Evolutionary conservation across 2,113 vertebrate genomes (phyloP).

Genomic region (Smithornis capensis): DNA sequence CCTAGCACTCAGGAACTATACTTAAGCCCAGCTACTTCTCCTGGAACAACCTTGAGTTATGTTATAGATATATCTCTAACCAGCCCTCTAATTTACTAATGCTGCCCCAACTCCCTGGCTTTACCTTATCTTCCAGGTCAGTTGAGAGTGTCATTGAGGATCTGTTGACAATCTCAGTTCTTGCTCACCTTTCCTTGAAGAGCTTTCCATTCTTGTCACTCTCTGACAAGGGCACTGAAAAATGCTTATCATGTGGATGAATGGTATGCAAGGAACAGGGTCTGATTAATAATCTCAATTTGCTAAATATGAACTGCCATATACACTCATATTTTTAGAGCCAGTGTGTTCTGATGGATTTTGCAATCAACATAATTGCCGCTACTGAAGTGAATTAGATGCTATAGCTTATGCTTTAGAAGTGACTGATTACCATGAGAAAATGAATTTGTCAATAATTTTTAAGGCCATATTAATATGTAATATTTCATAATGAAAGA

Average conservation of each 20-base stretch:
- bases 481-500: neutral
- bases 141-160: neutral
- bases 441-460: neutral
- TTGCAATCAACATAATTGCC: constrained; percentile 53
- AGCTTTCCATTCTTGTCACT: neutral
- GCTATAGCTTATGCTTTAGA: neutral
- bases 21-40: neutral
- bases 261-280: neutral
- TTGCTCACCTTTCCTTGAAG: neutral
- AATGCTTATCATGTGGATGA: neutral
- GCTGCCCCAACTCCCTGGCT: neutral
- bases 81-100: accelerated
- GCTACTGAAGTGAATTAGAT: constrained; percentile 9
- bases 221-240: neutral
- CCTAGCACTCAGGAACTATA: neutral
- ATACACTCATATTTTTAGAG: constrained; percentile 41
- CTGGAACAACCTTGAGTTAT: neutral
- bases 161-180: neutral
- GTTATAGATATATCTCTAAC: accelerated
- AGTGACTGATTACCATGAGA: constrained; percentile 2
- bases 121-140: neutral
- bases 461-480: neutral
- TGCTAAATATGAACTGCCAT: constrained; percentile 34
- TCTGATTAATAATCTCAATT: constrained; percentile 41
- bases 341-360: constrained; percentile 28